Evolutionary conservation across 2,888 invertebrate genomes (phyloP), one percentile per base, ranked within the genome.

Genomic region (Agrochola litura): DNA sequence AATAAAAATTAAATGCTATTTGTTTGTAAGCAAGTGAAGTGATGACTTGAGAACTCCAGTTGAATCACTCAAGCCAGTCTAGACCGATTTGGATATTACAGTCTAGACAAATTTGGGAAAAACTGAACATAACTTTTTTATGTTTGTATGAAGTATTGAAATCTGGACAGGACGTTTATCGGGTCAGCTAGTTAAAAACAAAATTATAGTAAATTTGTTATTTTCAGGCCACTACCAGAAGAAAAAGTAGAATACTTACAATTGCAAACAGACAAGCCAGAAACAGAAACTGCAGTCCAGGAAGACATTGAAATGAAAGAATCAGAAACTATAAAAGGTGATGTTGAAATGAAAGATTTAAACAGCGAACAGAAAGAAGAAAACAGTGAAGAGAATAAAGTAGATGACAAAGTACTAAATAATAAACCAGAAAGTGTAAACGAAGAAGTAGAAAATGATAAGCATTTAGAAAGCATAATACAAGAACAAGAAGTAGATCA

Each of bases 161-260:
- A 56, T 56, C n/a, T n/a, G 1, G n/a, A 56, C 5, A 56, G 56
- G 1, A 12, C 4, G n/a, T 10, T 8, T 9, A 3, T 9, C 19
- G 0, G 22, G 52, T 52, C 22, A 22, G 22, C 22, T 54, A 54
- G 54, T 52, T 9, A 9, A 22, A 22, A 6, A 5, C 12, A n/a
- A n/a, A 37, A 67, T 52, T n/a, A 22, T 37, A 52, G 30, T 52
- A 22, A 2, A 10, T 19, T 73, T 58, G 6, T 30, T 72, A 25
- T 81, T 90, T 89, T n/a, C 86, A 92, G 92, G 73, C 83, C 88
- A 43, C 68, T 69, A 14, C 76, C 66, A 56, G 79, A 76, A 37
- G 71, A 30, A 43, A 79, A 68, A 70, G 12, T 67, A 22, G 83
- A 76, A 54, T 61, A 65, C 37, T 41, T 70, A 54, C 52, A 68